Conservation (phyloP, 1,140 invertebrate genomes). For the Ceratina australensis region DNA sequence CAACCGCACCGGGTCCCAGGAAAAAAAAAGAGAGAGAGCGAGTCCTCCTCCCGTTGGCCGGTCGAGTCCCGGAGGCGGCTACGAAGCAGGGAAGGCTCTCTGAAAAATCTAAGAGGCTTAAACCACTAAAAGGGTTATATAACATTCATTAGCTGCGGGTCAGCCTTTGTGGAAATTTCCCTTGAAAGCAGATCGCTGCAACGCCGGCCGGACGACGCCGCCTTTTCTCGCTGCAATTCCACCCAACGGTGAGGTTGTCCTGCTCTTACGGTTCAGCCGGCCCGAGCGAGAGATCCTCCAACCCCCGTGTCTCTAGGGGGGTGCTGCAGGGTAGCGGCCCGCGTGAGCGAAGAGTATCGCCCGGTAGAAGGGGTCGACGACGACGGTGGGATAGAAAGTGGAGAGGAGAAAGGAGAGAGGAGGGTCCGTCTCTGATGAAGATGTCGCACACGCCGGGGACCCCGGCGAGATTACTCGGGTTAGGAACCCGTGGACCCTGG, state of each 20-base stretch:
- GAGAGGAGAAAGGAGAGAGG: constrained; percentile 56
- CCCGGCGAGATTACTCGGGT: constrained; percentile 75
- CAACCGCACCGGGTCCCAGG: constrained; percentile 49
- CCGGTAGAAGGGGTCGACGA: constrained; percentile 38
- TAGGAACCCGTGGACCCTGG: constrained; percentile 70
- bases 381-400: constrained; percentile 43
- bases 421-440: constrained; percentile 76
- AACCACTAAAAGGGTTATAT: constrained; percentile 81
- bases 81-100: constrained; percentile 67
- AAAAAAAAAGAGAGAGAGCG: constrained; percentile 18
- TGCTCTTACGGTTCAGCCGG: constrained; percentile 10
- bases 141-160: constrained; percentile 80
- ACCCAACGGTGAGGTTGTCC: constrained; percentile 1
- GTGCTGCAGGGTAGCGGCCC: constrained; percentile 43
- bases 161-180: constrained; percentile 78
- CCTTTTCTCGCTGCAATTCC: constrained; percentile 38
- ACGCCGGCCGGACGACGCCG: constrained; percentile 40
- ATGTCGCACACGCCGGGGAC: constrained; percentile 79
- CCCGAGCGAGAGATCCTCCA: no score
- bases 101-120: constrained; percentile 80
- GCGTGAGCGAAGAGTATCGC: constrained; percentile 53
- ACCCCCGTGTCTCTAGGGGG: constrained; percentile 51
- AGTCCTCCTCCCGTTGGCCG: constrained; percentile 15
- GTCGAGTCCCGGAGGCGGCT: constrained; percentile 28
- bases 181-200: constrained; percentile 63